Percentiles rank a stretch among this genome's conserved stretches.
Conservation (phyloP, 2,113 vertebrate genomes). For the Hylia prasina region DNA sequence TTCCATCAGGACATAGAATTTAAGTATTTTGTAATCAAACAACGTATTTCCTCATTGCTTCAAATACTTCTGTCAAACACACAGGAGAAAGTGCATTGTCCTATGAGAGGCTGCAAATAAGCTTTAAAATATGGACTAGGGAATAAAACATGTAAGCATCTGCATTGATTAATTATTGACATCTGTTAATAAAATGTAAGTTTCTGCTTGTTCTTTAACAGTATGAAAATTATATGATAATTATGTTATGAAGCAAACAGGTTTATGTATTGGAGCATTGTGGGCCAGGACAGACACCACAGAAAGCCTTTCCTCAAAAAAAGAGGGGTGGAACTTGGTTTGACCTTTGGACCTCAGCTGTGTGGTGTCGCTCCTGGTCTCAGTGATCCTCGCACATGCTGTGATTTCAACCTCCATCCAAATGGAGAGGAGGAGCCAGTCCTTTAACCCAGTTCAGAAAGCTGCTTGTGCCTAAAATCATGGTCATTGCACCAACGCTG, state of each 20-base stretch:
- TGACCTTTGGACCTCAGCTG: background rate
- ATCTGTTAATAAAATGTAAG: background rate
- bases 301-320: background rate
- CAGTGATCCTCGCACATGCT: rapidly evolving
- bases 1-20: background rate
- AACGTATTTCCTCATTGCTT: background rate
- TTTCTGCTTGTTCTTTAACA: background rate
- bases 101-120: background rate
- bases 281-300: background rate
- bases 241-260: background rate
- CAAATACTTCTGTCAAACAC: background rate
- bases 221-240: background rate
- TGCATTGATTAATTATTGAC: background rate
- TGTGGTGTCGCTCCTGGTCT: background rate
- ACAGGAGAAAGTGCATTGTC: background rate
- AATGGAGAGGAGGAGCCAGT: background rate
- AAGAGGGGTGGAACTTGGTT: background rate
- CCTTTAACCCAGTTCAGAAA: background rate
- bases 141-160: background rate
- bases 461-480: background rate
- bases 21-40: background rate
- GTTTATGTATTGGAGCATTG: background rate
- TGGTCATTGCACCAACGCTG: background rate
- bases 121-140: background rate
- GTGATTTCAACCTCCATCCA: rapidly evolving